A percentile compares a stretch with the other conserved stretches of the same genome.
phyloP scores from a whole-genome alignment of 2,888 invertebrate species.

The Leucoma salicis region DNA sequence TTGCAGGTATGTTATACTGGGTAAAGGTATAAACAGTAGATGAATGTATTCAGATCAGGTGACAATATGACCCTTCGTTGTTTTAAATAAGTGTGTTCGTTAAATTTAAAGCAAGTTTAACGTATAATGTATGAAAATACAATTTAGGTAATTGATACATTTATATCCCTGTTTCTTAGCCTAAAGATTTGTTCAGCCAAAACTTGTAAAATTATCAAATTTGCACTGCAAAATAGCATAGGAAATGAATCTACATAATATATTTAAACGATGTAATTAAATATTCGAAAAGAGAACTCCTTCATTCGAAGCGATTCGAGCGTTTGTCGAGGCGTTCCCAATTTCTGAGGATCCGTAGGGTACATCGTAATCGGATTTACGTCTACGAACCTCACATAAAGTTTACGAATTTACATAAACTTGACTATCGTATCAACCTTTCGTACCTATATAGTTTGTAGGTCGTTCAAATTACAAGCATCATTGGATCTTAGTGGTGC shows the following conservation, averaged over 20 bases:
- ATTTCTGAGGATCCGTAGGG: conserved; percentile 39
- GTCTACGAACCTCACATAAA: conserved; percentile 45
- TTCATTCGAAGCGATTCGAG: conserved; percentile 41
- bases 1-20: no score
- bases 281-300: conserved; percentile 35
- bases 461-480: conserved; percentile 19
- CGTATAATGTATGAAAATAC: no score
- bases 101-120: no score
- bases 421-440: conserved; percentile 40
- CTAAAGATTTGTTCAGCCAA: no score
- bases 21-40: no score
- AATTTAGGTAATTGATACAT: no score
- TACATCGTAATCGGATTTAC: conserved; percentile 55
- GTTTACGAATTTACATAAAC: conserved; percentile 61
- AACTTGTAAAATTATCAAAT: no score
- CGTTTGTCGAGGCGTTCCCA: conserved; percentile 36
- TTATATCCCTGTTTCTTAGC: no score
- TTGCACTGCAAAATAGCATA: no score
- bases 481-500: conserved; percentile 16
- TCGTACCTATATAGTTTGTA: conserved; percentile 24
- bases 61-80: no score
- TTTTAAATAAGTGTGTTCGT: no score
- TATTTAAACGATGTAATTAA: conserved; percentile 36
- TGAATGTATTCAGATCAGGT: no score
- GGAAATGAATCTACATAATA: conserved; percentile 41